phyloP scores from a whole-genome alignment of 2,797 vertebrate species.

The Apodemus agrarius region DNA sequence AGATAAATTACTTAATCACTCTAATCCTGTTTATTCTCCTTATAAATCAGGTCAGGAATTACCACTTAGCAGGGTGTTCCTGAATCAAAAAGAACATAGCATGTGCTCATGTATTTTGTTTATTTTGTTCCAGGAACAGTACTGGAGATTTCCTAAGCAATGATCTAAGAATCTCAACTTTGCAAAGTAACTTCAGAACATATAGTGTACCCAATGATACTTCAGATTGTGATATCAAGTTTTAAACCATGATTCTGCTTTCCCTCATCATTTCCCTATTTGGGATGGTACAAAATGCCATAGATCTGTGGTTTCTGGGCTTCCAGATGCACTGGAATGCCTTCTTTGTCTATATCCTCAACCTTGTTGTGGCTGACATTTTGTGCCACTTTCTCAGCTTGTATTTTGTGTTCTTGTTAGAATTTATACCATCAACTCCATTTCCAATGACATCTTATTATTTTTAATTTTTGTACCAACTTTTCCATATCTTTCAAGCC shows the following conservation, averaged over 20 bases:
- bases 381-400: not conserved
- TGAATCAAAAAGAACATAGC: not conserved
- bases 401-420: not conserved
- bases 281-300: not conserved
- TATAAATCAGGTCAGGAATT: not conserved
- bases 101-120: not conserved
- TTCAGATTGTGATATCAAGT: not conserved
- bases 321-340: not conserved
- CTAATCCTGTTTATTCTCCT: not conserved
- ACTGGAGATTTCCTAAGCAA: not conserved
- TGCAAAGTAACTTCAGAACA: not conserved
- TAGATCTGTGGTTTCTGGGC: not conserved
- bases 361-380: not conserved
- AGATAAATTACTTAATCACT: not conserved
- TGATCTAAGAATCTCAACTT: not conserved
- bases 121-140: not conserved
- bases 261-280: not conserved
- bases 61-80: fast-evolving
- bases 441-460: not conserved
- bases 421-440: not conserved
- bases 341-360: not conserved
- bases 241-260: not conserved
- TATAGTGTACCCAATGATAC: not conserved
- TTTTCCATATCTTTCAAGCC: not conserved
- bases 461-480: not conserved